Base-by-base conservation (phyloP, 2,888 invertebrate species). In the Rhaphigaster nebulosa region DNA sequence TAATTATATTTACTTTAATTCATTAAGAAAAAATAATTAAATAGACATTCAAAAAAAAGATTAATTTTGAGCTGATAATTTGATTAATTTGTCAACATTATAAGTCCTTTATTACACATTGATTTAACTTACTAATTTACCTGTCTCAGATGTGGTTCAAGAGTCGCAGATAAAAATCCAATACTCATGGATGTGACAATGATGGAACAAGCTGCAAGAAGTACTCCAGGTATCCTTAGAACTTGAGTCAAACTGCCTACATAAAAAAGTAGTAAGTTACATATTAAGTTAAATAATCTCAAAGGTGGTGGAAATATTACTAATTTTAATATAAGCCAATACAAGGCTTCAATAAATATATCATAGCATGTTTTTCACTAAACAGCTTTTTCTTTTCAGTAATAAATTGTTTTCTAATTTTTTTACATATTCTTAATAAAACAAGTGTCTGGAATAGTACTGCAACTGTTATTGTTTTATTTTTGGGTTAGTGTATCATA, bases 141-240 rank as follows among this genome's bases (percentile, higher is more conserved):
- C 94, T 95, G 95, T 92, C 97, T 94, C n/a, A 98, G 94, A 94
- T 98, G 98, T 0, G 97, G 97, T 92, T 98, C 97, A 41, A 98
- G 94, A 0, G 98, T 98, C 0, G 98, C 98, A 93, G 97, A 97
- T 41, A 98, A 94, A 94, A 98, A 98, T 38, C 97, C 97, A 89
- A 97, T 97, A 92, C 97, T 97, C 95, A 96, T 96, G 92, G 97
- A 97, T 0, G 97, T 97, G 0, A 95, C 96, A 91, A 97, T 95
- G 93, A 97, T 97, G 93, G 96, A 96, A 91, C 95, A 94, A 80
- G 96, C 95, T 0, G 97, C 95, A 76, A 97, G 93, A 70, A 96
- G 93, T 4, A 97, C 96, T 41, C 96, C 96, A n/a, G 97, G 97
- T 90, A 97, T 96, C 93, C 94, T 95, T 87, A 97, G 93, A 23